Base-by-base conservation (phyloP, 2,888 invertebrate genomes). In the Rhynchonema sp. region DNA sequence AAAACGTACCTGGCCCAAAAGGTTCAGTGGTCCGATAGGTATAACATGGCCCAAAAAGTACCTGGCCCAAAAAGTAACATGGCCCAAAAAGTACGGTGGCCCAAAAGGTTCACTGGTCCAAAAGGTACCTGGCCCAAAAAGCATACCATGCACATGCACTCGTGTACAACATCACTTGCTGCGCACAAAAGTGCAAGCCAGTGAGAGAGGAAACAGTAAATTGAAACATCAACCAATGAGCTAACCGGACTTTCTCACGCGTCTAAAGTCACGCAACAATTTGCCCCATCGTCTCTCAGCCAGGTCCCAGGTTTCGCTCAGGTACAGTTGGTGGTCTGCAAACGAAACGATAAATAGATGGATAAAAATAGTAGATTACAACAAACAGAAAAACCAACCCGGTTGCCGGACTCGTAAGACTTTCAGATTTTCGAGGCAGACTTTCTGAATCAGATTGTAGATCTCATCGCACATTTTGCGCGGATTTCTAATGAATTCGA, bases 301-400 rank as follows among this genome's bases (percentile, higher is more conserved):
- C 63, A 98, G 77, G 72, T 98, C 96, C 96, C 96, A 96, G 0
- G 92, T 91, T 77, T 98, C 98, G 2, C 92, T 92, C 72, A 96
- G 91, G 75, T 98, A 99, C 9, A 99, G 78, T 66, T 28, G 62
- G 59, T 1, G n/a, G 6, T 59, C 65, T 62, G 57, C 46, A 60
- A 23, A 3, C 6, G 22, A 38, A 57, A 56, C 28, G 22, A 22
- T 46, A n/a, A 22, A 46, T 22, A 22, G 49, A 46, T 22, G n/a
- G 22, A 46, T 46, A 22, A 46, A n/a, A 38, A 38, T 13, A 38
- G 20, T 20, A 38, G 20, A 9, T 38, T 13, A 38, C 9, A 20
- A 38, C 38, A 20, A 38, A 38, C 38, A 38, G 20, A 38, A 9
- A 38, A 9, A 38, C 38, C 26, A 17, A 55, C 20, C n/a, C 17